These are phyloP conservation scores for Apamea monoglypha DNA, from an alignment of 2,888 invertebrate genomes.

Conservation along the genomic window DNA sequence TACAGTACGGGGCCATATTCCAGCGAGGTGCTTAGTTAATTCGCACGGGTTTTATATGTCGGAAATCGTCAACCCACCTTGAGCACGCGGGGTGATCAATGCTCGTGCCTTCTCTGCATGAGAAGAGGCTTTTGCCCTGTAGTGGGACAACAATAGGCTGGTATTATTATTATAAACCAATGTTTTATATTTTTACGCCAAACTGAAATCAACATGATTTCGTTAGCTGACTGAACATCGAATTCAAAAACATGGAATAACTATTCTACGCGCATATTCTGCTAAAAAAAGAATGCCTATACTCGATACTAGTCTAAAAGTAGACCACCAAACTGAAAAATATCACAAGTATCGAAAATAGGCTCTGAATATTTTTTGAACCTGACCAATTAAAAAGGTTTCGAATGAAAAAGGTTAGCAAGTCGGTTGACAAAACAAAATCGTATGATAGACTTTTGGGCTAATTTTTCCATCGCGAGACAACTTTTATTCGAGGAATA, in stretches of 20 bases:
- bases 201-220: background rate
- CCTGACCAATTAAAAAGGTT: too few species aligned
- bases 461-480: too few species aligned
- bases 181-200: background rate
- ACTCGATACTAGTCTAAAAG: background rate
- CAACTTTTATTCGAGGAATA: too few species aligned
- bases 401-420: background rate
- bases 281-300: background rate
- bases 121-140: background rate
- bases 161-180: background rate
- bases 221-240: background rate
- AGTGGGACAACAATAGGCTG: background rate
- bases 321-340: constrained; percentile 2
- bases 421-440: background rate
- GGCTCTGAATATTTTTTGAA: background rate
- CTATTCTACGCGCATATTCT: background rate
- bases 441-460: background rate
- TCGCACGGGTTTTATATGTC: background rate
- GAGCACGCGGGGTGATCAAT: background rate
- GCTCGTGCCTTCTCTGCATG: background rate
- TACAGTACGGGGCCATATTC: background rate
- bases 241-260: background rate
- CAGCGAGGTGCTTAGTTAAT: background rate
- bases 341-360: background rate
- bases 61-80: background rate